Evolutionary conservation across 2,888 invertebrate species (phyloP).

Genomic region (Protophormia terraenovae): DNA sequence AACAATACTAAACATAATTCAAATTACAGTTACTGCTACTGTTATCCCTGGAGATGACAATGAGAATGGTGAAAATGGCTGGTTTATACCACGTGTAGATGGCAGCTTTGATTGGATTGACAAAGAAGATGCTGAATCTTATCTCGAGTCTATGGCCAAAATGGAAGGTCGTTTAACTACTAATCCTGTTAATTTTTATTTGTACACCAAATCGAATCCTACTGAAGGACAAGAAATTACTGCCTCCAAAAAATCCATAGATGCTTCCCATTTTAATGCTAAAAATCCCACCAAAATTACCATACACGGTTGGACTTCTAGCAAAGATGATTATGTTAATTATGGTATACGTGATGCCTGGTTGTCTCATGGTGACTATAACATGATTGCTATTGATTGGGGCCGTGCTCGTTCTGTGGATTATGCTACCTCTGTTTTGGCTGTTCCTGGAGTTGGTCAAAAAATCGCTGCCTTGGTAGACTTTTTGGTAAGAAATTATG

Average conservation of each 20-base stretch:
- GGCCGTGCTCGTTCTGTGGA: constrained; percentile 83
- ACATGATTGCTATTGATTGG: constrained; percentile 85
- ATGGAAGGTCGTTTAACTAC: constrained; percentile 17
- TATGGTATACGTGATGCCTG: constrained; percentile 80
- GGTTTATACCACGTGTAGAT: constrained; percentile 68
- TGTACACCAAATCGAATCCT: constrained; percentile 75
- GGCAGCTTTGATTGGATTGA: constrained; percentile 66
- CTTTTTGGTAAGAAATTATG: constrained; percentile 81
- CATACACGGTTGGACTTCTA: constrained; percentile 84
- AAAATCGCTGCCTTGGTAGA: constrained; percentile 75
- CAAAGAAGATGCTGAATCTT: constrained; percentile 39
- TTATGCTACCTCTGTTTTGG: constrained; percentile 83
- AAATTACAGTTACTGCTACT: constrained; percentile 7
- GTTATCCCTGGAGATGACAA: constrained; percentile 49
- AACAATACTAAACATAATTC: not conserved
- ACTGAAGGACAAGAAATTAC: constrained; percentile 70
- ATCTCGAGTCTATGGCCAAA: not conserved
- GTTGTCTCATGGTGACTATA: constrained; percentile 83
- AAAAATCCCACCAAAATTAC: constrained; percentile 75
- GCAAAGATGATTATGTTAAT: constrained; percentile 81
- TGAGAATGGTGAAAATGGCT: constrained; percentile 69
- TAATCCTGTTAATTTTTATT: constrained; percentile 70
- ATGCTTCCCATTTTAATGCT: constrained; percentile 70
- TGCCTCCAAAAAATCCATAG: constrained; percentile 56
- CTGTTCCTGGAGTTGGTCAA: constrained; percentile 71